Evolutionary conservation across 2,797 vertebrate genomes (phyloP).

Genomic region (Helostoma temminkii): DNA sequence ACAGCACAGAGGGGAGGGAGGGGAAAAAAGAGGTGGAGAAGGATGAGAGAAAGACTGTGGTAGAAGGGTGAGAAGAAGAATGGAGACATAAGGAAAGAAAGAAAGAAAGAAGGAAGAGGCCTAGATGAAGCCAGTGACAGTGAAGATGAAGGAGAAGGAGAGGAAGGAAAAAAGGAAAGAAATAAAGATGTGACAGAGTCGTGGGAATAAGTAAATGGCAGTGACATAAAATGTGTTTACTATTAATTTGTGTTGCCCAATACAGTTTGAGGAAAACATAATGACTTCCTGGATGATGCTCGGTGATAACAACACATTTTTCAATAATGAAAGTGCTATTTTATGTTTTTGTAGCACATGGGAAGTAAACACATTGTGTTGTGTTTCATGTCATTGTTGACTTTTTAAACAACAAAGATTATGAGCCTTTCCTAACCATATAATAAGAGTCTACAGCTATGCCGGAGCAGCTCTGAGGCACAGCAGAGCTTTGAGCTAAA

Average conservation of each 20-base stretch:
- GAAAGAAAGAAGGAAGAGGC: neutral
- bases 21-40: constrained; percentile 18
- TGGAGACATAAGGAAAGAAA: constrained; percentile 5
- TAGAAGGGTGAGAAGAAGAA: constrained; percentile 13
- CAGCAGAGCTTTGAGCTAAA: too few relatives aligned
- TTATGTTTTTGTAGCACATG: too few relatives aligned
- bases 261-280: neutral
- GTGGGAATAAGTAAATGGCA: neutral
- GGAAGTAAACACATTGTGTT: neutral
- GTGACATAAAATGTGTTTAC: neutral
- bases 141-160: neutral
- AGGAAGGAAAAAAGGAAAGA: neutral
- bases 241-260: neutral
- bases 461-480: too few relatives aligned
- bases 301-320: too few relatives aligned
- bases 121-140: constrained; percentile 8
- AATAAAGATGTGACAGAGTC: neutral
- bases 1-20: neutral
- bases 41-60: constrained; percentile 6
- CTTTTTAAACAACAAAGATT: too few relatives aligned
- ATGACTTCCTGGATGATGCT: neutral
- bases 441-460: too few relatives aligned
- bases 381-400: too few relatives aligned
- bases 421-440: too few relatives aligned
- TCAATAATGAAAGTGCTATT: too few relatives aligned